These are phyloP conservation scores for Ceyx melanurus DNA, from an alignment of 2,113 vertebrate genomes.

Conservation along the genomic window DNA sequence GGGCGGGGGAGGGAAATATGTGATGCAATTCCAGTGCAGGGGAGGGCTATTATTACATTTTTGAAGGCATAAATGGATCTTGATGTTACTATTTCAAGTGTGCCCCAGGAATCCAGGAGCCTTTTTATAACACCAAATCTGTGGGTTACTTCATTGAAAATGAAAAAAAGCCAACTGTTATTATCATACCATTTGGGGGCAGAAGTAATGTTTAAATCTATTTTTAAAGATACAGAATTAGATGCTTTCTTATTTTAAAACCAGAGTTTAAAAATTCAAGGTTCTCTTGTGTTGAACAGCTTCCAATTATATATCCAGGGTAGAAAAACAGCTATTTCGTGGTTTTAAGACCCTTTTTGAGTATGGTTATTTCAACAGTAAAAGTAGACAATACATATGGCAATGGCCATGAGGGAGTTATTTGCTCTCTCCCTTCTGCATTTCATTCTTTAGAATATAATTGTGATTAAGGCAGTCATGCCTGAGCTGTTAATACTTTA, in stretches of 20 bases:
- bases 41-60: not conserved
- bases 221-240: not conserved
- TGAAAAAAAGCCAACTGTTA: not conserved
- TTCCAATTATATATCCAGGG: not conserved
- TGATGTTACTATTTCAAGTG: conserved; percentile 26
- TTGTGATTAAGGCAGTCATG: not conserved
- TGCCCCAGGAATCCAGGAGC: not conserved
- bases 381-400: not conserved
- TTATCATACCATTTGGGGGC: not conserved
- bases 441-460: not conserved
- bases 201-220: not conserved
- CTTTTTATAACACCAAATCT: conserved; percentile 7
- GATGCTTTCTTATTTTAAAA: not conserved
- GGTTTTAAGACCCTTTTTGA: not conserved
- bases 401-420: not conserved
- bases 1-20: no score
- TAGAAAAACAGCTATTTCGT: not conserved
- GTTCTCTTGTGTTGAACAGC: not conserved
- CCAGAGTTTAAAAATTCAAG: not conserved
- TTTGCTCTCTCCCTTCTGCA: not conserved
- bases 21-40: not conserved
- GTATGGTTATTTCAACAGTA: not conserved
- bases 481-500: not conserved
- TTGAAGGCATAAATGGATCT: not conserved
- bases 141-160: conserved; percentile 11